Evolutionary conservation across 1,140 invertebrate genomes (phyloP), one percentile per base, ranked within the genome.

Genomic region (Stenopsyche tienmushanensis): DNA sequence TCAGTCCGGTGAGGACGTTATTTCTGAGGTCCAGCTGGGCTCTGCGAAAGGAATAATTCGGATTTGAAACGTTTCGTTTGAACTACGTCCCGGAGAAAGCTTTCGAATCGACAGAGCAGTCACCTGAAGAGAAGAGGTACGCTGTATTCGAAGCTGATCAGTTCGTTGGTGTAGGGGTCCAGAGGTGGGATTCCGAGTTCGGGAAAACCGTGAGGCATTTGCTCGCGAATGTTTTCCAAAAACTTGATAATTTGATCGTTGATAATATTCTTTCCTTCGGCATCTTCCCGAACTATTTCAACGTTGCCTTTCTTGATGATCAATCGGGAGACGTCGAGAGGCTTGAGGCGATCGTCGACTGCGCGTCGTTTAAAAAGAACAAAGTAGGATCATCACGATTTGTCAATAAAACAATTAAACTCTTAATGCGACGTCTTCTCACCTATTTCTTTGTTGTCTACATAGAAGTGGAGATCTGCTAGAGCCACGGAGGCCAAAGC

Each of bases 171-270:
- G 29, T 7, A 34, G 21, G 17, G n/a, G 21, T 15, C 21, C 64
- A 60, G 3, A 58, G 66, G 26, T 62, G 57, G 13, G 52, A 52
- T 3, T 44, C 52, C 15, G 20, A 17, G 24, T 64, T 62, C 13
- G 57, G 20, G 53, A 15, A 66, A 66, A 18, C 68, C 68, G 5
- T 34, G 54, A 13, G 29, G 29, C 5, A 34, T 34, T 13, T 13
- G 5, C 13, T 57, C 66, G 7, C 66, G 39, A 0, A 17, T 9
- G 1, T 24, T 34, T 26, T 67, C 66, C 15, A 67, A 41, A 24
- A 67, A 44, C 1, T 45, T 60, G 20, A 64, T 59, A 25, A 67
- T 63, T 26, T 64, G 54, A 45, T 67, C 60, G 18, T 67, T 54
- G 23, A 67, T 60, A 18, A 41, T 55, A 62, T 18, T 54, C 58